Evolutionary conservation across 2,888 invertebrate genomes (phyloP).

Genomic region (Trichogramma dendrolimi): DNA sequence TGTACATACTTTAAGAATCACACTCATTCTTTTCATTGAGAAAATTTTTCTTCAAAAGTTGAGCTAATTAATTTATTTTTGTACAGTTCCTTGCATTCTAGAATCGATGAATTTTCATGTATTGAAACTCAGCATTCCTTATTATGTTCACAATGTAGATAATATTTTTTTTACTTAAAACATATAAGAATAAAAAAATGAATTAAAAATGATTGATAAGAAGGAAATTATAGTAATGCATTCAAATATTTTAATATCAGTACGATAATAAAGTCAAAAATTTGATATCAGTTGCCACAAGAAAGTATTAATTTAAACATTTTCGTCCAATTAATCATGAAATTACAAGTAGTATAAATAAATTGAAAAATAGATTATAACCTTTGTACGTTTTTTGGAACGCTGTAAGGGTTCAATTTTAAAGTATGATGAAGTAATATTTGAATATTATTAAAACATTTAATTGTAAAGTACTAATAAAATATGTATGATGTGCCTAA

Average conservation of each 20-base stretch:
- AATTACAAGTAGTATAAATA: slow-evolving; percentile 21
- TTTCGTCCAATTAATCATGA: slow-evolving; percentile 22
- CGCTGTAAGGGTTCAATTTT: slow-evolving; percentile 5
- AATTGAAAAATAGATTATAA: slow-evolving; percentile 10
- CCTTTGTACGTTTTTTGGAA: slow-evolving; percentile 11
- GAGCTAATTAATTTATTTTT: slow-evolving; percentile 21
- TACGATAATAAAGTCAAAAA: neutral
- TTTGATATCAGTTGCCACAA: slow-evolving; percentile 13
- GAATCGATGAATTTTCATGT: slow-evolving; percentile 25
- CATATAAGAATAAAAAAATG: slow-evolving; percentile 7
- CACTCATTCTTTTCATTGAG: slow-evolving; percentile 21
- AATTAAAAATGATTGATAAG: slow-evolving; percentile 11
- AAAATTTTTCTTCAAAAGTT: neutral
- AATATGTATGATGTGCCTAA: slow-evolving; percentile 18
- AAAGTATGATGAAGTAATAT: too few species aligned
- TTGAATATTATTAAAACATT: neutral
- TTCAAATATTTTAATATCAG: too few species aligned
- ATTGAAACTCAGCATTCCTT: slow-evolving; percentile 26
- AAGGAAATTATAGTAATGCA: too few species aligned
- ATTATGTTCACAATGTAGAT: slow-evolving; percentile 31
- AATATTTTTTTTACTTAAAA: slow-evolving; percentile 25
- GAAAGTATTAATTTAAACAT: slow-evolving; percentile 25
- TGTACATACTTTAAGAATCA: slow-evolving; percentile 20
- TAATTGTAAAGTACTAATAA: slow-evolving; percentile 6
- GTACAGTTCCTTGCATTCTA: slow-evolving; percentile 32